Base-by-base conservation (phyloP, 1,140 invertebrate species). In the Eueides isabella region DNA sequence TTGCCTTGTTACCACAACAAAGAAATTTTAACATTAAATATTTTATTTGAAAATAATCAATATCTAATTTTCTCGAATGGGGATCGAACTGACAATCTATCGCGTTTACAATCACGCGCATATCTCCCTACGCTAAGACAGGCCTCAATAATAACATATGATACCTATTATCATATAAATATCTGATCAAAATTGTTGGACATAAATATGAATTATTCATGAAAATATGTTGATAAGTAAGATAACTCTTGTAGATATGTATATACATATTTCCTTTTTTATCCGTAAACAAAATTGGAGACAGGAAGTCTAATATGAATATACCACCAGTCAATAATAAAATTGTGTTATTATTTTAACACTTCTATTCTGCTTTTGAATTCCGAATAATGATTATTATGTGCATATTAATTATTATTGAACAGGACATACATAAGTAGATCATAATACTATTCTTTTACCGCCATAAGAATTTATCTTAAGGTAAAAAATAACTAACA, bases 351-450 rank as follows among this genome's bases (percentile, higher is more conserved):
- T 48, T 23, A 48, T 48, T 48, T 48, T 48, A 48, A 48, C 6
- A 19, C 2, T 23, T 48, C 44, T 16, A 48, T 48, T 48, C 38
- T 41, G 5, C 2, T 7, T 55, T 55, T 26, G 3, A 19, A 55
- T 55, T 55, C 48, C 16, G 19, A 23, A 23, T 55, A 55, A 26
- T 55, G 26, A 26, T 55, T 55, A 55, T 2, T 55, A 55, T 55
- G 48, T 55, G 48, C 48, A 55, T 55, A 23, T 55, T 55, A 55
- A 55, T 55, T 55, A 55, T 12, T 23, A 55, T 55, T 3, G 11
- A 26, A 55, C 11, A 55, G 19, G 23, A 55, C 48, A 9, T 12
- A 2, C 2, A 11, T 55, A 44, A 44, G 41, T 44, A 44, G 7
- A 55, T 55, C 9, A 12, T 55, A 55, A 55, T 12, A 55, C 9